Evolutionary conservation across 2,797 vertebrate species (phyloP).

Genomic region (Lophius americanus): DNA sequence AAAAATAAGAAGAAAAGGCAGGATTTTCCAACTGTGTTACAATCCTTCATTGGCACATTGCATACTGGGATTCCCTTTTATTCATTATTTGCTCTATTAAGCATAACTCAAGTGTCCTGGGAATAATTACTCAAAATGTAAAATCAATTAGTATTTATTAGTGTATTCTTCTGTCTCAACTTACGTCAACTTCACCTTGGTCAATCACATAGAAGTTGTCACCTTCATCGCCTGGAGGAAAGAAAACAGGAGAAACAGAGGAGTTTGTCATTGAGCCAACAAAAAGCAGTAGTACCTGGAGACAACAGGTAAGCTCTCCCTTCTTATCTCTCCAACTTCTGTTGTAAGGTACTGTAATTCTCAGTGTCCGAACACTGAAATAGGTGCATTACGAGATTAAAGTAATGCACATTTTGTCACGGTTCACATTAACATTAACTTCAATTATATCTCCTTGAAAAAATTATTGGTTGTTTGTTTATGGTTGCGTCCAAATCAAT

Average conservation of each 20-base stretch:
- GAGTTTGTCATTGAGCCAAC: conserved; percentile 18
- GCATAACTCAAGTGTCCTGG: not conserved
- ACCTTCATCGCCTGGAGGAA: conserved; percentile 91
- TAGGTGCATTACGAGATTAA: too few relatives aligned
- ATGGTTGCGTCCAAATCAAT: conserved; percentile 12
- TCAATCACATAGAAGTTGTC: conserved; percentile 99
- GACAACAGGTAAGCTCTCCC: conserved; percentile 22
- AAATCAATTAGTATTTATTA: conserved; percentile 9
- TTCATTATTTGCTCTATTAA: conserved; percentile 3
- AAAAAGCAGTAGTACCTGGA: conserved; percentile 15
- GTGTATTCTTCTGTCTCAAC: conserved; percentile 63
- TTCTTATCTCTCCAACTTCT: not conserved
- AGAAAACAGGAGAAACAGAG: conserved; percentile 47
- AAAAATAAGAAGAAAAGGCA: conserved; percentile 39
- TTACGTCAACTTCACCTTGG: conserved; percentile 97
- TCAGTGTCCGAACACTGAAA: too few relatives aligned
- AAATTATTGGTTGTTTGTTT: too few relatives aligned
- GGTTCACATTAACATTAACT: not conserved
- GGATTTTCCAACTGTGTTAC: conserved; percentile 37
- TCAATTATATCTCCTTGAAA: not conserved
- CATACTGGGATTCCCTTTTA: not conserved
- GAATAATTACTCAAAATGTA: not conserved
- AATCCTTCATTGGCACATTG: conserved; percentile 21
- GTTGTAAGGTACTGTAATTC: too few relatives aligned
- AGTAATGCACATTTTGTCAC: not conserved